Percentiles rank a stretch among this genome's conserved stretches.
These are phyloP conservation scores for Ligdia adustata DNA, from an alignment of 2,888 invertebrate species.

Conservation along the genomic window DNA sequence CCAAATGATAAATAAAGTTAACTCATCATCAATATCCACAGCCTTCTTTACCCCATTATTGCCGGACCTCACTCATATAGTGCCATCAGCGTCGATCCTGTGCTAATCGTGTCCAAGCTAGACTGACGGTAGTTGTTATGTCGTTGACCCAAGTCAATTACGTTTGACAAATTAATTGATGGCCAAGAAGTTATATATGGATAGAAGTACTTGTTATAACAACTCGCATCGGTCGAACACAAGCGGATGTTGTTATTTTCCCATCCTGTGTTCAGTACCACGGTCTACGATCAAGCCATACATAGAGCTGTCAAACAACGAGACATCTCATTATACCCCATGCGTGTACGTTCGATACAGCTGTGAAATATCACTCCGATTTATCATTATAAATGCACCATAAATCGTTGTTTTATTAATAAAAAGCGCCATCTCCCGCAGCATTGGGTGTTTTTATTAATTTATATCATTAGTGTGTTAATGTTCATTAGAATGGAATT, in stretches of 20 bases:
- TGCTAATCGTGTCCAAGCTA: too few species aligned
- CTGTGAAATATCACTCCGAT: slow-evolving; percentile 35
- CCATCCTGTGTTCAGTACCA: slow-evolving; percentile 8
- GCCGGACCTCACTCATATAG: too few species aligned
- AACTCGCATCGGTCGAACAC: neutral
- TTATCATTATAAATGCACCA: slow-evolving; percentile 35
- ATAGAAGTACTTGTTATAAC: neutral
- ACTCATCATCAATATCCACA: too few species aligned
- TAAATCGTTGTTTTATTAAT: slow-evolving; percentile 39
- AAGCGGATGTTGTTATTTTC: slow-evolving; percentile 11
- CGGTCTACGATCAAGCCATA: slow-evolving; percentile 2
- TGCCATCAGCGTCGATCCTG: too few species aligned
- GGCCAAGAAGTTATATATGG: too few species aligned
- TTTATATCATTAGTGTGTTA: slow-evolving; percentile 24
- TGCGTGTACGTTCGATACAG: slow-evolving; percentile 5
- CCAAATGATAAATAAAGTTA: too few species aligned
- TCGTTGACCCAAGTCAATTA: too few species aligned
- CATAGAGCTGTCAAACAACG: neutral
- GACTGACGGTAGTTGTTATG: too few species aligned
- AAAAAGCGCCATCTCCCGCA: slow-evolving; percentile 38
- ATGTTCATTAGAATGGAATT: slow-evolving; percentile 10
- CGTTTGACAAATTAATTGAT: too few species aligned
- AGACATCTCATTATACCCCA: slow-evolving; percentile 14
- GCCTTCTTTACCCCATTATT: too few species aligned
- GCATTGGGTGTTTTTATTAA: slow-evolving; percentile 35